Conservation (phyloP, 2,797 vertebrate species). For the Semaprochilodus insignis region DNA sequence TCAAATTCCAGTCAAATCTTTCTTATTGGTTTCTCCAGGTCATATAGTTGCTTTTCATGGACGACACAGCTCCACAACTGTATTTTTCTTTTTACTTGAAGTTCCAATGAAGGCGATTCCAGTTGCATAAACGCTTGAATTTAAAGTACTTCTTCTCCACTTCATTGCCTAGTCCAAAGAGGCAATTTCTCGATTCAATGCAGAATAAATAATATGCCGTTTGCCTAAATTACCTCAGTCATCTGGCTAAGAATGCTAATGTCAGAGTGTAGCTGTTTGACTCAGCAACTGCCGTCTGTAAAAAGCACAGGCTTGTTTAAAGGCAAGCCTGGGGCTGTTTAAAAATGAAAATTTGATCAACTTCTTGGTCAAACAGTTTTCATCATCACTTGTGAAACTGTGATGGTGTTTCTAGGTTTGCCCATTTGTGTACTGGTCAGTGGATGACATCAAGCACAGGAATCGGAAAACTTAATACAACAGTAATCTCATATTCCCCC, state of each 20-base stretch:
- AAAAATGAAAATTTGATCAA: conserved; percentile 3
- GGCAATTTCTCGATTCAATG: conserved; percentile 2
- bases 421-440: conserved; percentile 76
- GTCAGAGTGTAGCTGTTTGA: background rate
- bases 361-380: background rate
- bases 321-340: background rate
- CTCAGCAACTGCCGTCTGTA: conserved; percentile 10
- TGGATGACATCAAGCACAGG: conserved; percentile 83
- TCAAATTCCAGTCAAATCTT: background rate
- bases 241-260: background rate
- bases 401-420: conserved; percentile 10
- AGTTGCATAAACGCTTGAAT: background rate
- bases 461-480: conserved; percentile 15
- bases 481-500: background rate
- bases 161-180: background rate
- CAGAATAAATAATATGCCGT: background rate
- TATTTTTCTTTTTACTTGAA: background rate
- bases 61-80: background rate
- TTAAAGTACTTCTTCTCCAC: background rate
- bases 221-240: background rate
- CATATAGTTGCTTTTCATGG: background rate
- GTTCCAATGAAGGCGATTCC: background rate
- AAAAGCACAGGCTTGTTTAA: conserved; percentile 8
- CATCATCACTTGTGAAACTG: conserved; percentile 11
- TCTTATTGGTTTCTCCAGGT: background rate